Percentiles rank a stretch among this genome's conserved stretches.
Evolutionary conservation across 2,797 vertebrate genomes (phyloP).

Genomic region (Taeniopygia guttata): DNA sequence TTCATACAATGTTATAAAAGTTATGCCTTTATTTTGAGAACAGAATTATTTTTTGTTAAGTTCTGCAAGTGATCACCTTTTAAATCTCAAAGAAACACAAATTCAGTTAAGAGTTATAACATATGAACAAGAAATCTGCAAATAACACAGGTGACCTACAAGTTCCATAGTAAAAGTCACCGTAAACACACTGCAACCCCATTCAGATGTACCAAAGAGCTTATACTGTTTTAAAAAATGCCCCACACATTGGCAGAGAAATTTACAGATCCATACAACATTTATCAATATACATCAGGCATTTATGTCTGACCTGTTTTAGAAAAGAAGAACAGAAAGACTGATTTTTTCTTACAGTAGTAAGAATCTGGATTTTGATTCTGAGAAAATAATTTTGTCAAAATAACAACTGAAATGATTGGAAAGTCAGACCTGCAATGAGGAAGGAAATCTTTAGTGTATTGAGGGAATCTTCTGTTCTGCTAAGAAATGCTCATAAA

Average conservation of each 20-base stretch:
- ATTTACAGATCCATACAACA: neutral
- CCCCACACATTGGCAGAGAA: neutral
- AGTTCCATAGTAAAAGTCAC: neutral
- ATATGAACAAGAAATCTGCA: neutral
- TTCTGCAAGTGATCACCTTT: neutral
- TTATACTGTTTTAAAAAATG: neutral
- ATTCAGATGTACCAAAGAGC: neutral
- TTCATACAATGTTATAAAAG: neutral
- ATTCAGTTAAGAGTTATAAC: neutral
- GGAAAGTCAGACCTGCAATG: neutral
- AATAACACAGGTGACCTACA: neutral
- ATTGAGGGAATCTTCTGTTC: neutral
- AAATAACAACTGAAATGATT: neutral
- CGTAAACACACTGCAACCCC: neutral
- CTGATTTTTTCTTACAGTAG: neutral
- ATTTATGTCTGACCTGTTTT: neutral
- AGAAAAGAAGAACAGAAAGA: neutral
- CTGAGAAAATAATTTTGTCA: neutral
- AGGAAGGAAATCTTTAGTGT: neutral
- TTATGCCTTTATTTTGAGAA: neutral
- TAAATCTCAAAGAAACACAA: neutral
- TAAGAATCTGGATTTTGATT: neutral
- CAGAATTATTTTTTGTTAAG: neutral
- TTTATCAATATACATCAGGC: neutral
- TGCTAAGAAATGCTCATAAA: neutral